Evolutionary conservation across 2,888 invertebrate genomes (phyloP).

Genomic region (Eupithecia subumbrata): DNA sequence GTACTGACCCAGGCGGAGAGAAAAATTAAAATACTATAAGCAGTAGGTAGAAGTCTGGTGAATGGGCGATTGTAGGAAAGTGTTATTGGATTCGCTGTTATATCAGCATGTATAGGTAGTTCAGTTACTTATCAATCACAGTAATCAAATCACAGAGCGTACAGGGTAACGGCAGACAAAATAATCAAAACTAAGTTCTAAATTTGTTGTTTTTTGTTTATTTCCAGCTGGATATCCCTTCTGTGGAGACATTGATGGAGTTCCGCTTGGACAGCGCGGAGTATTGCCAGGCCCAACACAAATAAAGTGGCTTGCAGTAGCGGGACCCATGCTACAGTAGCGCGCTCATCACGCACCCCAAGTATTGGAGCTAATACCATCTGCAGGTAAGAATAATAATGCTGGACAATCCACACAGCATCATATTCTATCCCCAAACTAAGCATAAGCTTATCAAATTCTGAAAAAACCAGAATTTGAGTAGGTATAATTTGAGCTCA

Average conservation of each 20-base stretch:
- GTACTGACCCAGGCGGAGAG: not conserved
- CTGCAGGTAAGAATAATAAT: constrained; percentile 62
- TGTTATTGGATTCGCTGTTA: not conserved
- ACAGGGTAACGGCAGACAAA: not conserved
- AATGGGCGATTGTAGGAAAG: not conserved
- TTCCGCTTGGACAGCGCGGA: constrained; percentile 99
- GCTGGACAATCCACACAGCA: not conserved
- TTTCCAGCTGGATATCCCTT: constrained; percentile 93
- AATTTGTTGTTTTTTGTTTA: constrained; percentile 43
- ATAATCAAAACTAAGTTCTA: not conserved
- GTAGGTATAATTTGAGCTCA: not conserved
- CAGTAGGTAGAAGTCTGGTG: not conserved
- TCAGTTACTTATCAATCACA: not conserved
- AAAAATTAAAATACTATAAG: not conserved
- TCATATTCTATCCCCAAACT: not conserved
- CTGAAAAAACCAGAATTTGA: not conserved
- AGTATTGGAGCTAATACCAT: constrained; percentile 68
- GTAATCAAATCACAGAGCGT: not conserved
- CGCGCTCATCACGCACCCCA: constrained; percentile 66
- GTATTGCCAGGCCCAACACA: constrained; percentile 99
- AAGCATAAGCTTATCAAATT: not conserved
- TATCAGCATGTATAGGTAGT: not conserved
- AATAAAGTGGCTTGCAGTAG: constrained; percentile 85
- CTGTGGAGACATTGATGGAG: constrained; percentile 98
- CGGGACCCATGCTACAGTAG: constrained; percentile 78